Percentiles rank a stretch among this genome's conserved stretches.
These are phyloP conservation scores for Condylura cristata DNA, from an alignment of 2,113 vertebrate species.

Conservation along the genomic window DNA sequence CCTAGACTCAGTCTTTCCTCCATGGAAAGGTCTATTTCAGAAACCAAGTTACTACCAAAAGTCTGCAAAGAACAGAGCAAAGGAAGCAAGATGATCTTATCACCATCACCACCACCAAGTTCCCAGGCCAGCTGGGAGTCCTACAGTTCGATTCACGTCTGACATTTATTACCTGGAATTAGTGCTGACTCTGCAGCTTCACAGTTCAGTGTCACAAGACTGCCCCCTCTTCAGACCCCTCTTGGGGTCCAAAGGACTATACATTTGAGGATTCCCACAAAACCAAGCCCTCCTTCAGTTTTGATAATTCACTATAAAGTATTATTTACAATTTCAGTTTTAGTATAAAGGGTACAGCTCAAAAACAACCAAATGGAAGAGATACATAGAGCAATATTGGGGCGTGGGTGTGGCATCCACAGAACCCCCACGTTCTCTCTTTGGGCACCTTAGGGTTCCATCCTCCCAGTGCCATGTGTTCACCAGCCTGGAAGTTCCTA, in stretches of 20 bases:
- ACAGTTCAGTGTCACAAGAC: not conserved
- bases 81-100: not conserved
- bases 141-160: not conserved
- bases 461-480: not conserved
- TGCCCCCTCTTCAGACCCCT: not conserved
- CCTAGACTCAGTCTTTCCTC: too few species aligned
- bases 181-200: not conserved
- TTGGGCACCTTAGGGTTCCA: not conserved
- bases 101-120: not conserved
- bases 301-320: not conserved
- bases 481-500: not conserved
- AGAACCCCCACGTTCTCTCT: not conserved
- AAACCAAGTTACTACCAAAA: not conserved
- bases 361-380: not conserved
- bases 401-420: too few species aligned
- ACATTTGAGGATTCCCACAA: not conserved
- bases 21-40: not conserved
- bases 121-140: not conserved
- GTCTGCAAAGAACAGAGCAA: not conserved
- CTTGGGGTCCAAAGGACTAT: not conserved
- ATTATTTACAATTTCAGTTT: not conserved
- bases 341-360: not conserved
- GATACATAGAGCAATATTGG: fast-evolving
- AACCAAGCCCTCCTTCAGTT: not conserved
- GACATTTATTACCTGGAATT: not conserved